Evolutionary conservation across 1,140 invertebrate species (phyloP).

Genomic region (Sitobion miscanthi): DNA sequence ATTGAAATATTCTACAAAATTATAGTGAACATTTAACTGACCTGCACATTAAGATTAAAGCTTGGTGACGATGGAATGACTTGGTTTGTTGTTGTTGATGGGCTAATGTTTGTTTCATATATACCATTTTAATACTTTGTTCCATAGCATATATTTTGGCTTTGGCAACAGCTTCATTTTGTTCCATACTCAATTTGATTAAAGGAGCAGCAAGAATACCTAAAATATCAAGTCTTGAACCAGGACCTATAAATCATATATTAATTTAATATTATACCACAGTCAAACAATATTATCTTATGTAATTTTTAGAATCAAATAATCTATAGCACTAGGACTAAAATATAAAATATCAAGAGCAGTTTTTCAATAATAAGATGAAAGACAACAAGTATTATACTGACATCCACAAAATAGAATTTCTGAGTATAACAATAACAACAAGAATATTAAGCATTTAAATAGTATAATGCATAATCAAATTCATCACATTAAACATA

Average conservation of each 20-base stretch:
- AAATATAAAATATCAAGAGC: not conserved
- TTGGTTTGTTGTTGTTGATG: conserved; percentile 95
- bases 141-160: conserved; percentile 99
- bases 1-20: not conserved
- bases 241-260: conserved; percentile 69
- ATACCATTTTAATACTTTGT: conserved; percentile 97
- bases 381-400: not conserved
- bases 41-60: conserved; percentile 94
- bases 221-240: conserved; percentile 65
- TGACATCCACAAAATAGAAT: too few relatives aligned
- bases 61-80: conserved; percentile 88
- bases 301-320: not conserved
- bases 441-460: too few relatives aligned
- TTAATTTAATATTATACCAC: conserved; percentile 31
- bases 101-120: conserved; percentile 97
- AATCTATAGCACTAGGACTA: not conserved
- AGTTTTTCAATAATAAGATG: not conserved
- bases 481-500: not conserved
- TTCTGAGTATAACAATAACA: too few relatives aligned
- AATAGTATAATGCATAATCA: not conserved
- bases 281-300: not conserved
- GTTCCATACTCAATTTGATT: conserved; percentile 81
- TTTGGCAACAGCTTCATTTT: conserved; percentile 84
- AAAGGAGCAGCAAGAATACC: conserved; percentile 79
- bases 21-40: conserved; percentile 64